These are phyloP conservation scores for Abrostola tripartita DNA, from an alignment of 2,888 invertebrate species.

Conservation along the genomic window DNA sequence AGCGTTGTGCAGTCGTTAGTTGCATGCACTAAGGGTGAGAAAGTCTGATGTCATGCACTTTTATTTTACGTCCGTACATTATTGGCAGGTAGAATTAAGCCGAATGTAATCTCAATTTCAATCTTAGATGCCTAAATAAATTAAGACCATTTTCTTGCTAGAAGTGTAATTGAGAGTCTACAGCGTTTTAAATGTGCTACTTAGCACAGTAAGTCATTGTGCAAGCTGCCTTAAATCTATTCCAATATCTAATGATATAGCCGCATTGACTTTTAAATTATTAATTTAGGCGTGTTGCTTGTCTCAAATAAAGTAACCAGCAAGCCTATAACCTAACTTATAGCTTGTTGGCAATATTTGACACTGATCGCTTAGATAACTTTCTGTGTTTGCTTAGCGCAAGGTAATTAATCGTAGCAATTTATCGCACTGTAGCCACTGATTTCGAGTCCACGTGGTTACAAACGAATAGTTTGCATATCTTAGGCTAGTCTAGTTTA, in stretches of 20 bases:
- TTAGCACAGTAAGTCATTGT: neutral
- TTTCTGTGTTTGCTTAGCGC: constrained; percentile 44
- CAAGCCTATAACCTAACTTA: constrained; percentile 22
- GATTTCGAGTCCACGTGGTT: constrained; percentile 47
- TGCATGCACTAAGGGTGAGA: neutral
- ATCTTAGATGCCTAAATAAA: too few species aligned
- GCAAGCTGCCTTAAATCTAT: neutral
- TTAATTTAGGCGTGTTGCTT: constrained; percentile 34
- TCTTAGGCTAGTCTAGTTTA: constrained; percentile 46
- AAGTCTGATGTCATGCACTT: neutral
- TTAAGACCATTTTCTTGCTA: too few species aligned
- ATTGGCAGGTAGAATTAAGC: neutral
- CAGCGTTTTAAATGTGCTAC: neutral
- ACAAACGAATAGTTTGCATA: constrained; percentile 47
- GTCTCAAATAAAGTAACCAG: constrained; percentile 16
- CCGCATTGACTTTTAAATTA: constrained; percentile 26
- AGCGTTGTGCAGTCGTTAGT: constrained; percentile 14
- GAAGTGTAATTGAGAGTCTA: too few species aligned
- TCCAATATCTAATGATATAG: constrained; percentile 4
- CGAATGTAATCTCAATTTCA: too few species aligned
- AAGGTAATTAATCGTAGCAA: constrained; percentile 49
- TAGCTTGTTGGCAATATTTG: constrained; percentile 37
- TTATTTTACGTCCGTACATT: neutral
- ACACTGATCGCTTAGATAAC: constrained; percentile 46
- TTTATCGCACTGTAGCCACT: constrained; percentile 40